Evolutionary conservation across 2,113 vertebrate species (phyloP).

Genomic region (Pseudolaguvia tuberculata): DNA sequence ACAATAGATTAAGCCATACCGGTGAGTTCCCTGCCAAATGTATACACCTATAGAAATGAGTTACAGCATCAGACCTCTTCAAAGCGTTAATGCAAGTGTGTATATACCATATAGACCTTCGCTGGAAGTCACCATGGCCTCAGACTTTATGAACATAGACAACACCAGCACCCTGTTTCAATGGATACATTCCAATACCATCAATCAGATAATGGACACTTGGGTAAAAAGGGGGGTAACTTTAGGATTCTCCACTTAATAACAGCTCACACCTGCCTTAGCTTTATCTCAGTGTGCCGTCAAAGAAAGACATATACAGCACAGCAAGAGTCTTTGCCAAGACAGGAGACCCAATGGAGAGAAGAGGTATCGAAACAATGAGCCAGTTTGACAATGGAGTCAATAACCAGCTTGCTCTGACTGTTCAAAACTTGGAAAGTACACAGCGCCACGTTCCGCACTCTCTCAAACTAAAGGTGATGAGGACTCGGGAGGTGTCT

Average conservation of each 20-base stretch:
- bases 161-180: conserved; percentile 28
- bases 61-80: conserved; percentile 51
- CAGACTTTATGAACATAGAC: conserved; percentile 28
- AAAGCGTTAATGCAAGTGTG: conserved; percentile 53
- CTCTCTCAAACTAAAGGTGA: conserved; percentile 49
- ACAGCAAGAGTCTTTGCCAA: conserved; percentile 42
- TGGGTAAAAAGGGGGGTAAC: conserved; percentile 10
- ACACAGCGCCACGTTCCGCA: conserved; percentile 25
- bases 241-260: conserved; percentile 33
- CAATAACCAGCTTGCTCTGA: conserved; percentile 58
- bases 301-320: conserved; percentile 33
- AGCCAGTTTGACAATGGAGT: conserved; percentile 57
- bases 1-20: conserved; percentile 48
- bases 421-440: conserved; percentile 58
- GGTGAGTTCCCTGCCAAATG: conserved; percentile 51
- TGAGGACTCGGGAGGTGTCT: conserved; percentile 53
- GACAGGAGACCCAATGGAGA: conserved; percentile 47
- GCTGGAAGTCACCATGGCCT: conserved; percentile 29
- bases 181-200: conserved; percentile 40
- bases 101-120: conserved; percentile 39
- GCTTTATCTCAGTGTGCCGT: not conserved
- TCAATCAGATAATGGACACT: conserved; percentile 30
- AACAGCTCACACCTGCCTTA: conserved; percentile 42
- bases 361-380: conserved; percentile 52
- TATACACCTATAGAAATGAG: conserved; percentile 58